Base-by-base conservation (phyloP, 2,888 invertebrate genomes). In the Thera britannica region DNA sequence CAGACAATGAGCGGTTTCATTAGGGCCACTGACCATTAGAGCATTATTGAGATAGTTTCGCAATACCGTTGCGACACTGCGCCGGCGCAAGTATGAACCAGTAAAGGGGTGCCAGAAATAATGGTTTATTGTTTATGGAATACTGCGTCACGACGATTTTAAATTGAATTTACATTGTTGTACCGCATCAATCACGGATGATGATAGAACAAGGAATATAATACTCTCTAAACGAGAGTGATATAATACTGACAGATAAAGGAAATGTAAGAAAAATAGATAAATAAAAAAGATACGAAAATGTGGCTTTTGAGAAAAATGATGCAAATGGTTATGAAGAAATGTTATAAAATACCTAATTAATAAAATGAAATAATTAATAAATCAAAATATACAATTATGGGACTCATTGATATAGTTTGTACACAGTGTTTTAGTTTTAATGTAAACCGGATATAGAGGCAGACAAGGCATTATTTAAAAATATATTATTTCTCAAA, bases 11-110 rank as follows among this genome's bases (percentile, higher is more conserved):
- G 75, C 70, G 75, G 74, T 81, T 80, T 76, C 83, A 82, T 82
- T 83, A 81, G 78, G 81, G 80, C 76, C 79, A 76, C 79, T 83
- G 85, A 82, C 86, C 86, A 83, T 78, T 78, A 82, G 75, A 77
- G 75, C 77, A 79, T 76, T 84, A 81, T 76, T 78, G 81, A 81
- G 80, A 81, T 79, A 79, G 80, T 88, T 84, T 84, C 83, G 80
- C 80, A 87, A 88, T 65, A 64, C 35, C 44, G 70, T 84, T 85
- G 83, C 85, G 79, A 80, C 81, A 79, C 73, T 72, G 76, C 75
- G 73, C 77, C 69, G 70, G 78, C 78, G 78, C 79, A 72, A 66
- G 71, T 72, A 79, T 75, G 72, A 74, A 77, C 77, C 68, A 56
- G 71, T 62, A 72, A 72, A 58, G 67, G 68, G 65, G 67, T 65